Evolutionary conservation across 2,797 vertebrate genomes (phyloP).

Genomic region (Graptemys geographica): DNA sequence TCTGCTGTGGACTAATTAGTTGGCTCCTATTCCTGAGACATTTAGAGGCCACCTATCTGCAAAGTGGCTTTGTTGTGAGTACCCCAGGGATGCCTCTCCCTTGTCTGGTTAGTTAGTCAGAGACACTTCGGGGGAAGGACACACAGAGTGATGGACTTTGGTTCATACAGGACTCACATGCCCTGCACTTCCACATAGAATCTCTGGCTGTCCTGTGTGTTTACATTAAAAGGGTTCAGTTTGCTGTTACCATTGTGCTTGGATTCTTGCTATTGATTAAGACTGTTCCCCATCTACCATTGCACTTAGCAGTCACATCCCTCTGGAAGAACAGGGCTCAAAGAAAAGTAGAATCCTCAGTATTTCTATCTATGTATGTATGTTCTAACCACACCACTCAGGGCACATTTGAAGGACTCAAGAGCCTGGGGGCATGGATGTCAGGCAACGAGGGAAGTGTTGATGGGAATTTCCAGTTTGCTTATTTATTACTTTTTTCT

Average conservation of each 20-base stretch:
- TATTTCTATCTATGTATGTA: not conserved
- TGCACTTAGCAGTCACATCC: not conserved
- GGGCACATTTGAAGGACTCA: no score
- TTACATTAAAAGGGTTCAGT: not conserved
- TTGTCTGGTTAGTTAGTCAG: not conserved
- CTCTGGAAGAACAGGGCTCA: not conserved
- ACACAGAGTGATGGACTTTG: not conserved
- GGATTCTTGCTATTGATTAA: not conserved
- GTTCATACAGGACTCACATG: not conserved
- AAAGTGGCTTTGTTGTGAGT: not conserved
- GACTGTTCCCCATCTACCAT: no score
- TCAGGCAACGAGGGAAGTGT: not conserved
- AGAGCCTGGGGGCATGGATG: no score
- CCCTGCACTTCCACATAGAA: not conserved
- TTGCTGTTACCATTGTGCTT: not conserved
- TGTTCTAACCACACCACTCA: not conserved
- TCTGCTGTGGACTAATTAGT: not conserved
- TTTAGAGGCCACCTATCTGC: not conserved
- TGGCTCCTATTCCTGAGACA: not conserved
- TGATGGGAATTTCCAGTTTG: not conserved
- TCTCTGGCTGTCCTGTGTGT: not conserved
- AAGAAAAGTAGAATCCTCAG: not conserved
- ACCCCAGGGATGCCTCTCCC: not conserved
- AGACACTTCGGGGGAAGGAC: not conserved
- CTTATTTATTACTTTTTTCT: not conserved